These are phyloP conservation scores for Antechinus stuartii DNA, from an alignment of 2,113 vertebrate genomes.

Conservation along the genomic window DNA sequence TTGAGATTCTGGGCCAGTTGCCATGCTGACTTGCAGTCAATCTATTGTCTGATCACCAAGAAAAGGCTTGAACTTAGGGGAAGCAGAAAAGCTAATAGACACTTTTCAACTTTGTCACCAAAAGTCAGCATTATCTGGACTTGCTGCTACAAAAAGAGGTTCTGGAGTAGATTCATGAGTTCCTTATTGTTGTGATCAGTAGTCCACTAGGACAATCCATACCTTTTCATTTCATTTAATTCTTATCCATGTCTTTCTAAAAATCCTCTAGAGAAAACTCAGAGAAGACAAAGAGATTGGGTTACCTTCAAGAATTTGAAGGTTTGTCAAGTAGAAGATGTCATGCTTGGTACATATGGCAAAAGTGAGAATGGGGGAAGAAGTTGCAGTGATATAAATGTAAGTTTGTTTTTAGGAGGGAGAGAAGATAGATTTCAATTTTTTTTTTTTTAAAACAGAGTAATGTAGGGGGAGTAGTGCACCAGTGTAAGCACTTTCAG, in stretches of 20 bases:
- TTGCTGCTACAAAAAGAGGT: neutral
- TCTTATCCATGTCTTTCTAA: neutral
- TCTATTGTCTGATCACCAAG: neutral
- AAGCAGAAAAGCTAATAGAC: neutral
- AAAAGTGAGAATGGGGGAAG: neutral
- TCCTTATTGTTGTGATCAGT: neutral
- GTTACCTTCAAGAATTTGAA: neutral
- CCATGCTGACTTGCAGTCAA: neutral
- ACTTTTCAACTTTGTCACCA: neutral
- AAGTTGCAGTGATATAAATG: neutral
- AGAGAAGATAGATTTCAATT: neutral
- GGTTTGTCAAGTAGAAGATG: neutral
- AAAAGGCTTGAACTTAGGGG: neutral
- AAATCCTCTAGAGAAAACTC: neutral
- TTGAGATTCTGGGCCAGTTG: neutral
- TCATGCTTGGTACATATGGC: neutral
- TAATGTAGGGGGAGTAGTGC: too few relatives aligned
- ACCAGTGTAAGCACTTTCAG: too few relatives aligned
- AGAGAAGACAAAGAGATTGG: neutral
- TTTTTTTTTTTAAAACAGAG: too few relatives aligned
- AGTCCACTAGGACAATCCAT: neutral
- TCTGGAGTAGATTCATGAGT: neutral
- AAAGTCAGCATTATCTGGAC: neutral
- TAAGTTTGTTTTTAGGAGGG: neutral
- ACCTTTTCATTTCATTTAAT: neutral